Percentiles rank a stretch among this genome's conserved stretches.
Evolutionary conservation across 2,113 vertebrate species (phyloP).

Genomic region (Petrocephalus microphthalmus): DNA sequence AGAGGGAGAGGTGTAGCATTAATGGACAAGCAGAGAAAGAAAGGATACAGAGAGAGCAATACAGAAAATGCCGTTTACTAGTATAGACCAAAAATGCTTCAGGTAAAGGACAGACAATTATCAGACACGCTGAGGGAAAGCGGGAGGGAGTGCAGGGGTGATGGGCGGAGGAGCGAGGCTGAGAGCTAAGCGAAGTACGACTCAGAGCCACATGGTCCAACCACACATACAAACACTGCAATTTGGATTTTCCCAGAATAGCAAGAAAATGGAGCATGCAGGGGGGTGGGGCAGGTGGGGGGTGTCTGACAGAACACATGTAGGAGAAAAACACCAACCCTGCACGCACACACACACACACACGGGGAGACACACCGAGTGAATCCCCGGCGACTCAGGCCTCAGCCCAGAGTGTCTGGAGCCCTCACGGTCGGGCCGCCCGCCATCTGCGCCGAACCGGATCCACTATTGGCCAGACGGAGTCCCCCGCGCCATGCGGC

Average conservation of each 20-base stretch:
- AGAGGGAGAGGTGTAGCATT: neutral
- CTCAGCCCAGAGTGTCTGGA: neutral
- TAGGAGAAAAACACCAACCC: constrained; percentile 20
- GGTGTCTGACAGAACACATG: constrained; percentile 23
- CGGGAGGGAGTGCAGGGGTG: neutral
- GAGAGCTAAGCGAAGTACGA: constrained; percentile 21
- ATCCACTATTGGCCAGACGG: neutral
- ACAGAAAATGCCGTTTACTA: neutral
- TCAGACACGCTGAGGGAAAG: neutral
- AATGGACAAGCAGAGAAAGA: neutral
- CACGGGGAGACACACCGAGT: neutral
- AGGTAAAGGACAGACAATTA: neutral
- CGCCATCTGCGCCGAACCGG: neutral
- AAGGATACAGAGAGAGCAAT: neutral
- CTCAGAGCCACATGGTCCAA: constrained; percentile 41
- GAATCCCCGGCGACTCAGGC: neutral
- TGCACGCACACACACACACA: constrained; percentile 16
- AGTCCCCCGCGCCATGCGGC: neutral
- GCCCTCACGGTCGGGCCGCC: neutral
- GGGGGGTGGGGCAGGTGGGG: neutral
- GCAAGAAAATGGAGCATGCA: constrained; percentile 36
- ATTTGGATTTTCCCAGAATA: constrained; percentile 54
- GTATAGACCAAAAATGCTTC: neutral
- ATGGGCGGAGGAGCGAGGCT: constrained; percentile 1
- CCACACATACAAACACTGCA: constrained; percentile 50